Base-by-base conservation (phyloP, 1,140 invertebrate species). In the Tachypleus tridentatus region DNA sequence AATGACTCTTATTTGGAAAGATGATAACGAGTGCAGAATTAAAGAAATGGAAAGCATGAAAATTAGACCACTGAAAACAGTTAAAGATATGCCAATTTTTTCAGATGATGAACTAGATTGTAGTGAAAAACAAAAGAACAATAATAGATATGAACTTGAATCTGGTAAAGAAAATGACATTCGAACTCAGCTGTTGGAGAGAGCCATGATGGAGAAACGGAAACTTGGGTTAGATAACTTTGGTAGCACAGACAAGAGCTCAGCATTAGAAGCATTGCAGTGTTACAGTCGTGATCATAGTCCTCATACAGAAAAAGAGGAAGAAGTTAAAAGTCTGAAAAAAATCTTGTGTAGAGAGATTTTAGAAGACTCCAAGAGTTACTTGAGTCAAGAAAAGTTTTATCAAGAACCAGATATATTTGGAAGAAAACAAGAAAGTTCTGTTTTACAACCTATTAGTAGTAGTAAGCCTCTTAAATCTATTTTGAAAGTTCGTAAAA, bases 191-290 rank as follows among this genome's bases (percentile, higher is more conserved):
- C 49, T 60, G 49, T 49, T 60, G 29, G 58, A 60, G 5, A 60
- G 49, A 10, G 58, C 58, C 29, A 47, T 60, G 49, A 49, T 48
- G 10, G 58, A 60, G 11, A 60, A 60, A 60, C 58, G 58, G 10
- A 60, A 60, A 60, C 29, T 60, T 5, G 58, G 58, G 4, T 49
- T 60, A 10, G 58, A 60, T 29, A 49, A 60, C 49, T 48, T 48
- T 10, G 49, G 49, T 3, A 49, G 11, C 10, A 6, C 58, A 4
- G 49, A 49, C n/a, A 60, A 60, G 49, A 60, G 58, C 48, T 47
- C 58, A 10, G 49, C 49, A 5, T 48, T 60, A 49, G 58, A 60
- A 60, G 49, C 29, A 47, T 48, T 60, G 5, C 58, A 60, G 10
- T 57, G 56, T 57, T 57, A 57, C 47, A 57, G 56, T 57, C 58